These are phyloP conservation scores for Ceyx cyanopectus DNA, from an alignment of 2,113 vertebrate genomes.

Conservation along the genomic window DNA sequence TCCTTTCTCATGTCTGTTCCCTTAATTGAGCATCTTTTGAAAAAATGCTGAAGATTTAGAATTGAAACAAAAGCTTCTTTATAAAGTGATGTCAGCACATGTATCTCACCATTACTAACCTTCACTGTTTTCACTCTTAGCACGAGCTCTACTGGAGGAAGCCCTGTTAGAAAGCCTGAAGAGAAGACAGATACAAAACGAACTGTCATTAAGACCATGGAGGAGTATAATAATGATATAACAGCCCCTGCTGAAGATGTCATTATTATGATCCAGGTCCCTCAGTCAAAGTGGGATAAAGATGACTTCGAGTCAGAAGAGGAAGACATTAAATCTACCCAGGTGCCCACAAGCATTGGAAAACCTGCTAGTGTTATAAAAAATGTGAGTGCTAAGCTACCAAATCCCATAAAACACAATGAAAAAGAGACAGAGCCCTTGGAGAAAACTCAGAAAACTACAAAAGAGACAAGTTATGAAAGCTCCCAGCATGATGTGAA, in stretches of 20 bases:
- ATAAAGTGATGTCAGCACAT: background rate
- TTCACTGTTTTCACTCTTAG: conserved; percentile 23
- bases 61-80: background rate
- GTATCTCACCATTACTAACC: background rate
- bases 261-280: conserved; percentile 90
- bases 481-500: conserved; percentile 73
- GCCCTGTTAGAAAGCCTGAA: conserved; percentile 82
- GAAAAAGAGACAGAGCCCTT: conserved; percentile 75
- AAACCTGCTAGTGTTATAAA: conserved; percentile 77
- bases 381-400: conserved; percentile 67
- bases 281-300: conserved; percentile 89
- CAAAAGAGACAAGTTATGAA: conserved; percentile 72
- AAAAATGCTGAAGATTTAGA: background rate
- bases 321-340: conserved; percentile 81
- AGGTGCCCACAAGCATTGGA: conserved; percentile 46
- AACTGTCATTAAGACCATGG: conserved; percentile 85
- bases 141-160: conserved; percentile 87
- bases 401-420: conserved; percentile 61
- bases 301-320: conserved; percentile 89
- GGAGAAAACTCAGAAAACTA: conserved; percentile 73
- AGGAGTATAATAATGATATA: conserved; percentile 86
- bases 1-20: background rate
- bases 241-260: conserved; percentile 83
- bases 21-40: background rate
- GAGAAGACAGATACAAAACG: conserved; percentile 83